Evolutionary conservation across 2,113 vertebrate genomes (phyloP).

Genomic region (Oceanodroma tethys): DNA sequence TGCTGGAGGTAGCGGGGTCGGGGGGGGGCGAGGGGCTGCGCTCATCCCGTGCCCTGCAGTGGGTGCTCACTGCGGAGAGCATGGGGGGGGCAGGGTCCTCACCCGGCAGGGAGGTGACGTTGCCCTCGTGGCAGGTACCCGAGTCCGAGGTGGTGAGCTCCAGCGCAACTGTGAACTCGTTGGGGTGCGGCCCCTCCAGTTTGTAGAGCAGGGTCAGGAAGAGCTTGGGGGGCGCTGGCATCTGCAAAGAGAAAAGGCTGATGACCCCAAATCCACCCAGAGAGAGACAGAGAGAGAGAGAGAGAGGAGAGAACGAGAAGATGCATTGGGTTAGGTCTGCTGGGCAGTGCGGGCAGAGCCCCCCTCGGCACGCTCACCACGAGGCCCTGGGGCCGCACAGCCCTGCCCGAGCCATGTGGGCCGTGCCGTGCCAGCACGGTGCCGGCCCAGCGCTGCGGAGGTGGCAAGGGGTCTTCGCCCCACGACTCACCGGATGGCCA

Average conservation of each 20-base stretch:
- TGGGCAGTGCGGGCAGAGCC: not conserved
- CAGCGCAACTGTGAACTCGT: conserved; percentile 65
- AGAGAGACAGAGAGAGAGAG: conserved; percentile 30
- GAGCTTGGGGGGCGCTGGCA: conserved; percentile 70
- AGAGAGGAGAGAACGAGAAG: conserved; percentile 23
- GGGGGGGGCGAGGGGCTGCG: not conserved
- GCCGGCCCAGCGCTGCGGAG: not conserved
- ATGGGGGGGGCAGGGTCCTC: not conserved
- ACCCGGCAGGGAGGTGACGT: conserved; percentile 41
- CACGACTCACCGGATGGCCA: conserved; percentile 78
- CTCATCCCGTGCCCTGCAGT: fast-evolving
- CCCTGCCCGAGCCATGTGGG: not conserved
- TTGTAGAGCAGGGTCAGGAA: conserved; percentile 84
- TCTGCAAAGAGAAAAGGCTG: conserved; percentile 89
- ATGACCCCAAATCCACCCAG: conserved; percentile 57
- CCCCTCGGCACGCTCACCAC: not conserved
- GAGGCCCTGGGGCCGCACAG: fast-evolving
- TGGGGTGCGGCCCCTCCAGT: conserved; percentile 28
- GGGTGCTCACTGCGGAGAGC: not conserved
- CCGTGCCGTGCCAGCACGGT: not conserved
- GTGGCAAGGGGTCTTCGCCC: not conserved
- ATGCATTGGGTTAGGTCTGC: not conserved
- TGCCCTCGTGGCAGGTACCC: conserved; percentile 3
- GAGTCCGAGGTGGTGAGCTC: conserved; percentile 77
- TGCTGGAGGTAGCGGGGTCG: not conserved